These are phyloP conservation scores for Steinernema carpocapsae DNA, from an alignment of 2,888 invertebrate genomes.

Conservation along the genomic window DNA sequence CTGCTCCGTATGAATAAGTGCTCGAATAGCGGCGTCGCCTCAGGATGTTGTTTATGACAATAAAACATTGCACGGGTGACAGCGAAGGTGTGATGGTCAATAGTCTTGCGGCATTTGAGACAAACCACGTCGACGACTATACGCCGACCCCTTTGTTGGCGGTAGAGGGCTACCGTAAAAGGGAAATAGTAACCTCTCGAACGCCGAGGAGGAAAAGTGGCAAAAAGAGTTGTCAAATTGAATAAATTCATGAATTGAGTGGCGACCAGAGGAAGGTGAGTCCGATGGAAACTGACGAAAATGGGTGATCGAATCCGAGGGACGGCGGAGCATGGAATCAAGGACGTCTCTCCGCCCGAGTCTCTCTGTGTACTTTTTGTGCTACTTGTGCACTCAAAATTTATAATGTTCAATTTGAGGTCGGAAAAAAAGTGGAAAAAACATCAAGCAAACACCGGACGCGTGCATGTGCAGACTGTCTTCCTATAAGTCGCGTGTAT, in stretches of 20 bases:
- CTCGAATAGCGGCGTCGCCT: slow-evolving; percentile 19
- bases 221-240: slow-evolving; percentile 29
- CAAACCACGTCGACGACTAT: no score
- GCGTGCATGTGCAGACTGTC: not conserved
- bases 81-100: no score
- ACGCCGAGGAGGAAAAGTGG: not conserved
- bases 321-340: not conserved
- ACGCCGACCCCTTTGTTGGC: no score
- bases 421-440: not conserved
- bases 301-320: slow-evolving; percentile 21
- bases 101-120: no score
- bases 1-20: not conserved
- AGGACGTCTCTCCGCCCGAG: not conserved
- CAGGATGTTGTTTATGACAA: slow-evolving; percentile 8
- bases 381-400: slow-evolving; percentile 25
- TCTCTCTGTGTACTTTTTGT: slow-evolving; percentile 21
- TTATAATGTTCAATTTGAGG: slow-evolving; percentile 8
- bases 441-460: slow-evolving; percentile 7
- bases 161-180: no score
- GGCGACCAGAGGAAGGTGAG: slow-evolving; percentile 6
- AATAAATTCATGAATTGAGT: not conserved
- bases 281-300: slow-evolving; percentile 17
- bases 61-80: slow-evolving; percentile 6
- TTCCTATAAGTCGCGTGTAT: not conserved
- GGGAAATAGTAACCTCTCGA: no score